Base-by-base conservation (phyloP, 2,797 vertebrate genomes). In the Chelidonichthys spinosus region DNA sequence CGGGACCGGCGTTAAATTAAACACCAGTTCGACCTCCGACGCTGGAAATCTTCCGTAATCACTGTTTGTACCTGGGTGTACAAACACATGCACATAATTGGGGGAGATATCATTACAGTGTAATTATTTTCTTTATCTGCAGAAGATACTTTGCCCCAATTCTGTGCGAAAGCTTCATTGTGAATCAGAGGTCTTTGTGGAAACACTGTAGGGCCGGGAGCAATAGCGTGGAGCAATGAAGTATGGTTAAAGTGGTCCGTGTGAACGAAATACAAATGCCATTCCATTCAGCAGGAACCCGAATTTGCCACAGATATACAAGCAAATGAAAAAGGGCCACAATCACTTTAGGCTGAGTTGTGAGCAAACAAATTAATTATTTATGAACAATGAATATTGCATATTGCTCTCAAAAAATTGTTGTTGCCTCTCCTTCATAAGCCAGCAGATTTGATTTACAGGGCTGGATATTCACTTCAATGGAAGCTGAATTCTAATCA, bases 381-480 rank as follows among this genome's bases (percentile, higher is more conserved):
- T 93, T 88, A 94, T 92, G 88, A 90, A 89, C 78, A 81, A 92
- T 92, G 89, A 93, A 92, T 92, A 93, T 92, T 94, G 90, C 86
- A 91, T 93, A 88, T 91, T 85, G 87, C 89, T 88, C 82, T 88
- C 76, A 87, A 93, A 87, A 93, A 92, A 91, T 88, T 86, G 87
- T 90, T 90, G 86, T 90, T 89, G 87, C 81, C 63, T 92, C 76
- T 89, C 78, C 81, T 78, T 88, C 85, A 79, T 91, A 85, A 90
- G 84, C 76, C 73, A 54, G 77, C 76, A 88, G 89, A 93, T 91
- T 88, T 87, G 87, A 93, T 93, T 91, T 88, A 92, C 86, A 81
- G 68, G 63, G 81, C 52, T 77, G 83, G 78, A 64, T 80, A 77
- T 90, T 90, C 87, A 87, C 84, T 75, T 82, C 76, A 64, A 61